A percentile compares a stretch with the other conserved stretches of the same genome.
Conservation (phyloP, 2,113 vertebrate species). For the Calonectris borealis region DNA sequence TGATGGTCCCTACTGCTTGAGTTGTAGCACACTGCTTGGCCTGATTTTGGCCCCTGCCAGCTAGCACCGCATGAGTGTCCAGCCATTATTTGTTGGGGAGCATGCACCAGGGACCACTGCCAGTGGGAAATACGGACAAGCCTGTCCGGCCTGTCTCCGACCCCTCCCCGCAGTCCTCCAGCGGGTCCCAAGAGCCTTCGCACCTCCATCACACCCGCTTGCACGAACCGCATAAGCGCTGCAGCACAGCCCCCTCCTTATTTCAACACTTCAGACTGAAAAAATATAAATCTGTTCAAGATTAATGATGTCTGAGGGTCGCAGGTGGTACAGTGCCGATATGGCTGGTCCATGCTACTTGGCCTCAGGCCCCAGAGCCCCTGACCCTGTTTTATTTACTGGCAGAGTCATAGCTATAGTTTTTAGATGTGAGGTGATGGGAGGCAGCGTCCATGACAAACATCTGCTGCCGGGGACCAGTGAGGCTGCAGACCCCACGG, state of each 20-base stretch:
- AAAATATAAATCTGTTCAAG: neutral
- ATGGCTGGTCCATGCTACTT: neutral
- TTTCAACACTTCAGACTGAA: neutral
- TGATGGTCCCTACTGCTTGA: rapidly evolving
- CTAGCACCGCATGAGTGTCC: neutral
- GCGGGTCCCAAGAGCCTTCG: neutral
- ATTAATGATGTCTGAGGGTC: neutral
- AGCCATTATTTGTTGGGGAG: neutral
- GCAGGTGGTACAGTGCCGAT: rapidly evolving
- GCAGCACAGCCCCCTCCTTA: neutral
- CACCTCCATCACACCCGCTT: neutral
- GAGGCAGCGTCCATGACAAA: neutral
- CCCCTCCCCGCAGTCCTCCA: rapidly evolving
- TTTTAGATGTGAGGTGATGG: neutral
- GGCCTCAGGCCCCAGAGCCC: neutral
- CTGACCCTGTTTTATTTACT: neutral
- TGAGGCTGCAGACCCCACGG: neutral
- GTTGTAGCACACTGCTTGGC: neutral
- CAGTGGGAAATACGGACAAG: neutral
- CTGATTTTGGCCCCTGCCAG: neutral
- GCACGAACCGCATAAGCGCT: neutral
- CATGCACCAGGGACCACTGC: neutral
- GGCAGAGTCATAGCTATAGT: neutral
- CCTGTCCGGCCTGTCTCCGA: rapidly evolving
- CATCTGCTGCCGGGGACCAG: neutral